Conservation (phyloP, 1,140 invertebrate genomes). For the Trissolcus basalis region DNA sequence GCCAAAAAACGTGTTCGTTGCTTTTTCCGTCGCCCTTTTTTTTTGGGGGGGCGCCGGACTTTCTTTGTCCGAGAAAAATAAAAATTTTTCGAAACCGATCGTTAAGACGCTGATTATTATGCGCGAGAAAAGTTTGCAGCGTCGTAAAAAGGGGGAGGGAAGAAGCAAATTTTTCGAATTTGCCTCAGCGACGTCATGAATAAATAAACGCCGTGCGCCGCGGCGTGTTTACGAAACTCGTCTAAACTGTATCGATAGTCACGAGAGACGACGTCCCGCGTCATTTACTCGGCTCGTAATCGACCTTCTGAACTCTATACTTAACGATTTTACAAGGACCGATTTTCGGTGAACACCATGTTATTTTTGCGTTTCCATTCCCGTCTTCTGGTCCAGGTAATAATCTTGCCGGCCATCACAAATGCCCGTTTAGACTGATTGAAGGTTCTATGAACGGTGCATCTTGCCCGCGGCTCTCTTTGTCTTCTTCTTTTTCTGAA, state of each 20-base stretch:
- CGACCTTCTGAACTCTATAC: slow-evolving; percentile 63
- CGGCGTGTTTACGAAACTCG: slow-evolving; percentile 37
- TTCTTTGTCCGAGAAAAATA: no score
- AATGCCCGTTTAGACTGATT: slow-evolving; percentile 72
- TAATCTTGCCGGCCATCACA: slow-evolving; percentile 67
- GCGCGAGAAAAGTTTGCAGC: slow-evolving; percentile 5
- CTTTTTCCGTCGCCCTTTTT: no score
- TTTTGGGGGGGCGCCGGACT: no score
- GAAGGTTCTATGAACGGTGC: slow-evolving; percentile 74
- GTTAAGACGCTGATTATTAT: no score
- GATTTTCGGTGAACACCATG: slow-evolving; percentile 64
- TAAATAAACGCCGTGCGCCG: slow-evolving; percentile 49
- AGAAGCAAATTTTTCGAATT: neutral
- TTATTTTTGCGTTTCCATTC: slow-evolving; percentile 68
- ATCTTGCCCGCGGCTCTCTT: slow-evolving; percentile 12
- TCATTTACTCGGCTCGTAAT: slow-evolving; percentile 57
- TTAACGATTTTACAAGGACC: slow-evolving; percentile 68
- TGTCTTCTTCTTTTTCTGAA: neutral
- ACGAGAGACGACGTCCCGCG: slow-evolving; percentile 51
- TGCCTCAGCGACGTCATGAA: slow-evolving; percentile 25
- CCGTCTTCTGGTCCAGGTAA: slow-evolving; percentile 43
- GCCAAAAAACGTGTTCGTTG: no score
- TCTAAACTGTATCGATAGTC: slow-evolving; percentile 53
- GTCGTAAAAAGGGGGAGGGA: slow-evolving; percentile 20
- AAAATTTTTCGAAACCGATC: no score